A percentile compares a stretch with the other conserved stretches of the same genome.
phyloP scores from a whole-genome alignment of 1,140 invertebrate species.

The Diachasmimorpha longicaudata region DNA sequence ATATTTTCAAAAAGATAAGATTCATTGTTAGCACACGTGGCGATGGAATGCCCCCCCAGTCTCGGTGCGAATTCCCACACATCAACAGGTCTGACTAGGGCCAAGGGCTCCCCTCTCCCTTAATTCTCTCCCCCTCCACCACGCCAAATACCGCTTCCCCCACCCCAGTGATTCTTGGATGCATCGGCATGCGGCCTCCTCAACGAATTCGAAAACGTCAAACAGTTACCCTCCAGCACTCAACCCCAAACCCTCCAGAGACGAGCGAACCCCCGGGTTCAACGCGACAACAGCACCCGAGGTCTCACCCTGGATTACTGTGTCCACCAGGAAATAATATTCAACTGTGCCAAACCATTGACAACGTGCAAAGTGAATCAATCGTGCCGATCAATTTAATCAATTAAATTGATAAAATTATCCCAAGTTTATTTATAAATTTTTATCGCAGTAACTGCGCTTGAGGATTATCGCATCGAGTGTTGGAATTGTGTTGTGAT shows the following conservation, averaged over 20 bases:
- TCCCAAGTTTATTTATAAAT: too few species aligned
- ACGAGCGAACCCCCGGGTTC: too few species aligned
- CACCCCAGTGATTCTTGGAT: conserved; percentile 47
- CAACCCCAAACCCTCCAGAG: conserved; percentile 27
- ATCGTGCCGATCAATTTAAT: not conserved
- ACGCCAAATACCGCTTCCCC: conserved; percentile 41
- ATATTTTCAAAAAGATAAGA: not conserved
- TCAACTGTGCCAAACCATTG: not conserved
- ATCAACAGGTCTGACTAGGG: conserved; percentile 60
- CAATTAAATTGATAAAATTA: not conserved
- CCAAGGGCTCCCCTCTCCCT: conserved; percentile 42
- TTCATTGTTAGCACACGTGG: conserved; percentile 22
- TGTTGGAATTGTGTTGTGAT: not conserved
- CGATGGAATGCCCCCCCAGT: conserved; percentile 24
- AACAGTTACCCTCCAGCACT: conserved; percentile 58
- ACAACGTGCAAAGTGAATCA: not conserved
- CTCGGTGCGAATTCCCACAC: conserved; percentile 60
- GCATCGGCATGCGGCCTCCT: conserved; percentile 60
- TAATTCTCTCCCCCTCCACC: conserved; percentile 26
- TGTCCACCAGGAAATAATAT: too few species aligned
- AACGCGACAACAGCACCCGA: not conserved
- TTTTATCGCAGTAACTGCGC: too few species aligned
- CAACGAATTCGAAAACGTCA: conserved; percentile 60
- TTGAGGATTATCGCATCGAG: too few species aligned
- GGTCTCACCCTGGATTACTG: not conserved